phyloP scores from a whole-genome alignment of 2,888 invertebrate species.

The Agrochola litura region DNA sequence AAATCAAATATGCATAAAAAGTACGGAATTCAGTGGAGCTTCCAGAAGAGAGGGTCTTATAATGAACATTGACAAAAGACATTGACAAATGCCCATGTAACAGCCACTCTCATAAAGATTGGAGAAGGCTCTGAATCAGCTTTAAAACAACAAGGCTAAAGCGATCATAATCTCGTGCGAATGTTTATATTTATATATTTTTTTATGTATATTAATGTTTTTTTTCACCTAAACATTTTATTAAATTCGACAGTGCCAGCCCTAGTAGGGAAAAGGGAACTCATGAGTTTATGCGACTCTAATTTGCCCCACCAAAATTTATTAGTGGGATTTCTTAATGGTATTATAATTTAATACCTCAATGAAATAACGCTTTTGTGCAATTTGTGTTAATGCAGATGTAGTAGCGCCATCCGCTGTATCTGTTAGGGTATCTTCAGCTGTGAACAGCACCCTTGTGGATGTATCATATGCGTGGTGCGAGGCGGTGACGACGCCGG shows the following conservation, averaged over 20 bases:
- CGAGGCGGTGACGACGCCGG: conserved; percentile 12
- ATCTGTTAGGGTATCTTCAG: not conserved
- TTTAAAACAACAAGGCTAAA: not conserved
- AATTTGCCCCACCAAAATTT: not conserved
- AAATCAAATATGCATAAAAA: too few relatives aligned
- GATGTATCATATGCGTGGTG: not conserved
- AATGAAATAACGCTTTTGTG: conserved; percentile 1
- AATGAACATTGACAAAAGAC: not conserved
- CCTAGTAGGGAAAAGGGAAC: not conserved
- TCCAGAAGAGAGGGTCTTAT: too few relatives aligned
- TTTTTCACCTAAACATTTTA: not conserved
- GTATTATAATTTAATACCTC: not conserved
- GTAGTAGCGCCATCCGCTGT: not conserved
- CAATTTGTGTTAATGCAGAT: not conserved
- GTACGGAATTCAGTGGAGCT: too few relatives aligned
- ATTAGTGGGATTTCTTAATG: not conserved
- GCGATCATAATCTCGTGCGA: not conserved
- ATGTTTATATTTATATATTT: not conserved
- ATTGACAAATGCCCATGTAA: not conserved
- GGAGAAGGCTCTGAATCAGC: not conserved
- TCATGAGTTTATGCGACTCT: not conserved
- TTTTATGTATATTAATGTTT: not conserved
- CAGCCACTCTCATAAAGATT: not conserved
- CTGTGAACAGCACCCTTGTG: not conserved
- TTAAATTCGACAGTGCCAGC: not conserved